Base-by-base conservation (phyloP, 2,888 invertebrate species). In the Bimastos eiseni region DNA sequence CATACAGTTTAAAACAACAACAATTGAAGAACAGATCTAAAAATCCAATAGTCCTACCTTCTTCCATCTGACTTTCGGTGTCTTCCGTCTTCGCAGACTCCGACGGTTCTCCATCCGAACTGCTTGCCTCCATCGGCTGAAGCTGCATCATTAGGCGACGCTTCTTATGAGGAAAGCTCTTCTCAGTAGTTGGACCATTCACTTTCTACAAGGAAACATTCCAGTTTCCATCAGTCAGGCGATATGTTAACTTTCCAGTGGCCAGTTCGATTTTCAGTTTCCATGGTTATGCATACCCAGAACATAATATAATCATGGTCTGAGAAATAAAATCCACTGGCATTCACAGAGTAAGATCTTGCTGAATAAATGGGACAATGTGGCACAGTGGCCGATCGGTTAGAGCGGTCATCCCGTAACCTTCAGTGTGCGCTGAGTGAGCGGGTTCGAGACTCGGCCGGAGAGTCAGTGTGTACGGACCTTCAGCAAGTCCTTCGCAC, bases 31-130 rank as follows among this genome's bases (percentile, higher is more conserved):
- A 70, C 70, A 70, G 70, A 70, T 8, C 70, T n/a, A 70, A 6
- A 30, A 5, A 70, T n/a, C 70, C 17, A 11, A n/a, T n/a, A 70
- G 33, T 92, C 89, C 70, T 92, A 92, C 34, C 92, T 91, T 33
- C 90, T 83, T 96, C 86, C 89, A 44, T 95, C 95, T 34, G 96
- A 96, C 15, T 97, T 94, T 89, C 88, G n/a, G 91, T 55, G 44
- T 83, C 83, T 37, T 91, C 88, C 38, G 49, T 49, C 34, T 55
- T 41, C 17, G 30, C 90, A 21, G 91, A 34, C 86, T 83, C 49
- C 0, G 37, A 38, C 15, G 83, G 70, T 36, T 49, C 94, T 90
- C 94, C 94, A 89, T 94, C 94, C 0, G 94, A 94, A 90, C 94
- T 93, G 5, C 92, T 92, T 11, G 90, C 91, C 41, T 90, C 91